Evolutionary conservation across 2,797 vertebrate genomes (phyloP).

Genomic region (Myotis pilosus): DNA sequence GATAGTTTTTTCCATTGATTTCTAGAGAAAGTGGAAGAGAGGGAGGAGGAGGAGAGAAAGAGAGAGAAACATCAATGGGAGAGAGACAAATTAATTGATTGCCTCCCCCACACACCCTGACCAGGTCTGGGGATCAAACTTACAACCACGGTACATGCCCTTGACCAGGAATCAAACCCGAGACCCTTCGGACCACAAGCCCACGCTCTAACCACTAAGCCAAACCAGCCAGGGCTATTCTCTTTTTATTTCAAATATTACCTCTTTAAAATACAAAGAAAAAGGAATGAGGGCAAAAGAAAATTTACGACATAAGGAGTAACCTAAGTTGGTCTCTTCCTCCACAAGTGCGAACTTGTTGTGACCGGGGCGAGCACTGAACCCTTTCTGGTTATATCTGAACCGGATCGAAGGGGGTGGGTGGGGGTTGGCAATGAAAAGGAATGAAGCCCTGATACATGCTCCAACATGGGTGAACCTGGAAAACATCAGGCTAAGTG

Average conservation of each 20-base stretch:
- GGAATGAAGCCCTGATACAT: not conserved
- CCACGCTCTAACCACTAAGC: not conserved
- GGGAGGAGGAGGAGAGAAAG: not conserved
- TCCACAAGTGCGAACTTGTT: not conserved
- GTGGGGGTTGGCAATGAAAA: not conserved
- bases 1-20: not conserved
- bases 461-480: not conserved
- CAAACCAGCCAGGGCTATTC: not conserved
- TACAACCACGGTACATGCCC: not conserved
- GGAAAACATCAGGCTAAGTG: not conserved
- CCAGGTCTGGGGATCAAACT: not conserved
- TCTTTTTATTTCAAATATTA: not conserved
- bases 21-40: not conserved
- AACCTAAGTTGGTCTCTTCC: not conserved
- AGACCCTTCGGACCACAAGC: not conserved
- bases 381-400: not conserved
- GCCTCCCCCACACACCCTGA: no score
- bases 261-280: not conserved
- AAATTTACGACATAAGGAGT: not conserved
- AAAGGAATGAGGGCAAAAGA: not conserved
- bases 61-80: not conserved
- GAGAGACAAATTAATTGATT: not conserved
- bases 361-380: not conserved
- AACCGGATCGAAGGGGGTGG: not conserved
- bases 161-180: not conserved